Evolutionary conservation across 1,140 invertebrate species (phyloP).

Genomic region (Musca vetustissima): DNA sequence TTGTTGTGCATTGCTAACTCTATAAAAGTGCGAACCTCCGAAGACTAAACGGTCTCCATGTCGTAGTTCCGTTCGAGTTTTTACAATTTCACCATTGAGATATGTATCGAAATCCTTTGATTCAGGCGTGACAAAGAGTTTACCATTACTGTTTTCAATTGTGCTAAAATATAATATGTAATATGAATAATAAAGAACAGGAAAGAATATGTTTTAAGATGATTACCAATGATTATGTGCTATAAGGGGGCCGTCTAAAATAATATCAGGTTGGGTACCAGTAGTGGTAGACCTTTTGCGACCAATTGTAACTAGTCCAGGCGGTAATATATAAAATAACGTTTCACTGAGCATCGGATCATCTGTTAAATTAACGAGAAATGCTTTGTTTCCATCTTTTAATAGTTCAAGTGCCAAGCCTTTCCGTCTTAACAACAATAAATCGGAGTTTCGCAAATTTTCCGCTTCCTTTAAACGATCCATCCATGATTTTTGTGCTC

Average conservation of each 20-base stretch:
- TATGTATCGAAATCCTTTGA: slow-evolving; percentile 62
- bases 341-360: slow-evolving; percentile 73
- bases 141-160: slow-evolving; percentile 57
- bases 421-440: slow-evolving; percentile 59
- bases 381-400: slow-evolving; percentile 56
- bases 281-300: slow-evolving; percentile 37
- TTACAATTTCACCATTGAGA: slow-evolving; percentile 66
- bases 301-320: slow-evolving; percentile 58
- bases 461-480: slow-evolving; percentile 63
- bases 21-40: slow-evolving; percentile 70
- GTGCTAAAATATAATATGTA: slow-evolving; percentile 32
- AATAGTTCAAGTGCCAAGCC: slow-evolving; percentile 60
- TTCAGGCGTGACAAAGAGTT: slow-evolving; percentile 57
- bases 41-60: slow-evolving; percentile 70
- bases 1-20: slow-evolving; percentile 58
- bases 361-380: slow-evolving; percentile 68
- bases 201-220: slow-evolving; percentile 1
- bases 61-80: slow-evolving; percentile 49
- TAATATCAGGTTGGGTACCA: slow-evolving; percentile 59
- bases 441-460: slow-evolving; percentile 60
- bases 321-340: slow-evolving; percentile 65
- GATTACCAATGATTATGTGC: slow-evolving; percentile 68
- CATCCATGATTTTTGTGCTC: slow-evolving; percentile 63
- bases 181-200: slow-evolving; percentile 2
- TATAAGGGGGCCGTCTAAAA: slow-evolving; percentile 66